These are phyloP conservation scores for Pontoporia blainvillei DNA, from an alignment of 2,113 vertebrate genomes.

Conservation along the genomic window DNA sequence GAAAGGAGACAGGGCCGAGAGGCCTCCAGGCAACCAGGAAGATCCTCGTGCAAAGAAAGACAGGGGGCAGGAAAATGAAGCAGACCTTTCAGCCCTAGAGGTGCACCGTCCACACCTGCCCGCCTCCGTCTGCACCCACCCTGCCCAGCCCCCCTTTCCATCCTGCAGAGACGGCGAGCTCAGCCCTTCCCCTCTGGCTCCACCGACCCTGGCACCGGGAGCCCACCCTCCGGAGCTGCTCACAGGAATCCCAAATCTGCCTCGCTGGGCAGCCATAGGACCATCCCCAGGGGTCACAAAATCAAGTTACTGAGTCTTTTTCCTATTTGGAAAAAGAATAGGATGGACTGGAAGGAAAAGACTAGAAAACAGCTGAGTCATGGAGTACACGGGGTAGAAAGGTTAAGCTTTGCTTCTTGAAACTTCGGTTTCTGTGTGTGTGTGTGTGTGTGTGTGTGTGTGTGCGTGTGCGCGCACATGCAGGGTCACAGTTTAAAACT, in stretches of 20 bases:
- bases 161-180: background rate
- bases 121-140: background rate
- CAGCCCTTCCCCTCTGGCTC: background rate
- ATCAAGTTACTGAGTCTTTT: background rate
- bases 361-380: background rate
- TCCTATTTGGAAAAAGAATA: background rate
- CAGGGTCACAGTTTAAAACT: background rate
- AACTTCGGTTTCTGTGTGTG: background rate
- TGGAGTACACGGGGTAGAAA: background rate
- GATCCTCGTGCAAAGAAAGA: background rate
- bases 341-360: background rate
- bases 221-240: background rate
- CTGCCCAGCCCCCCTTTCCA: background rate
- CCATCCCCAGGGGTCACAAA: background rate
- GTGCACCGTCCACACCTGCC: background rate
- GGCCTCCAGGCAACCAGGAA: background rate
- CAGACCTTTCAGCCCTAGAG: background rate
- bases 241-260: background rate
- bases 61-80: background rate
- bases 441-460: background rate
- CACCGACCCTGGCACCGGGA: background rate
- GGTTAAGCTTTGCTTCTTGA: background rate
- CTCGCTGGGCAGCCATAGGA: no score
- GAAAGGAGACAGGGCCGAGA: background rate
- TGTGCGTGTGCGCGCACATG: no score